Evolutionary conservation across 1,140 invertebrate genomes (phyloP).

Genomic region (Drosophila aff.): DNA sequence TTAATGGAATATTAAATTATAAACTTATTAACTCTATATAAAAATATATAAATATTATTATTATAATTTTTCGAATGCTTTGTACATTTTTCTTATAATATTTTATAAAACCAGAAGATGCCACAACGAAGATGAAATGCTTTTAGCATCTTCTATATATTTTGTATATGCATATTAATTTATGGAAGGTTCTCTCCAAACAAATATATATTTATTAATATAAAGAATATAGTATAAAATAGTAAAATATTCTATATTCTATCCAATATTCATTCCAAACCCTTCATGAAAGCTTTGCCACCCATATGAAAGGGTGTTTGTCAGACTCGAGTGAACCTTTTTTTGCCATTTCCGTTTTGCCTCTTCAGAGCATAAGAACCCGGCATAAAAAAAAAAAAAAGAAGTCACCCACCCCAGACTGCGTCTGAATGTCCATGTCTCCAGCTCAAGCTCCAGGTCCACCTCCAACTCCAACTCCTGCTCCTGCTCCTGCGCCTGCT

Average conservation of each 20-base stretch:
- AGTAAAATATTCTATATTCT: too few relatives aligned
- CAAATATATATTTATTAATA: too few relatives aligned
- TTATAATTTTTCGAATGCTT: too few relatives aligned
- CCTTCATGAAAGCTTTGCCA: too few relatives aligned
- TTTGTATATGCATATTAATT: too few relatives aligned
- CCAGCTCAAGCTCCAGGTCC: background rate
- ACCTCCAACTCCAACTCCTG: background rate
- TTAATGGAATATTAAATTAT: background rate
- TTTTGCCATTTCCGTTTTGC: constrained; percentile 21
- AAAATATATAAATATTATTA: background rate
- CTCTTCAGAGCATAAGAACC: constrained; percentile 42
- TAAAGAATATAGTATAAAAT: too few relatives aligned
- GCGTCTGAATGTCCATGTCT: background rate
- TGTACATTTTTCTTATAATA: too few relatives aligned
- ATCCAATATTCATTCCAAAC: background rate
- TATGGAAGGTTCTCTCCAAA: too few relatives aligned
- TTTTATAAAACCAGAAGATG: too few relatives aligned
- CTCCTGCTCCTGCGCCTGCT: background rate
- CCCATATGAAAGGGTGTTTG: constrained; percentile 7
- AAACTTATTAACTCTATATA: background rate
- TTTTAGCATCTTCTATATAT: too few relatives aligned
- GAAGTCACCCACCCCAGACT: constrained; percentile 56
- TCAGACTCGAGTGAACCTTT: constrained; percentile 39
- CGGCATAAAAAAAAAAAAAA: constrained; percentile 19
- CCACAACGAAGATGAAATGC: too few relatives aligned